phyloP scores from a whole-genome alignment of 2,888 invertebrate species.

The Cryptocheilus praepositus region DNA sequence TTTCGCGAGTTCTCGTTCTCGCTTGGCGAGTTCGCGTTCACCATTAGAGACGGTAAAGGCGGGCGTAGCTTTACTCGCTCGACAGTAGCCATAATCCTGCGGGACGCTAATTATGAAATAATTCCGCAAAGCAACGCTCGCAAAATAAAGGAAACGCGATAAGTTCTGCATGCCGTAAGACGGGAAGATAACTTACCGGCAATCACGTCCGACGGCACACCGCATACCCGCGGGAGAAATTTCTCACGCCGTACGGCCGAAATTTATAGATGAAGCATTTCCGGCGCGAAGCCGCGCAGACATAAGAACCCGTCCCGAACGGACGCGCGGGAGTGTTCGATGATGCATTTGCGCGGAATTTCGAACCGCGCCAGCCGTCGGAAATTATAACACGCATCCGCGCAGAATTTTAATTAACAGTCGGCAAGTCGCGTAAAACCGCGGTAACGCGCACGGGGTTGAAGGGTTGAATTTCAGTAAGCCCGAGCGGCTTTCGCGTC shows the following conservation, averaged over 20 bases:
- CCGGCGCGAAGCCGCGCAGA: neutral
- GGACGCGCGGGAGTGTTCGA: neutral
- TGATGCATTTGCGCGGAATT: neutral
- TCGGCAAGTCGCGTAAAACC: too few relatives aligned
- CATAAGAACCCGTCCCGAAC: too few relatives aligned
- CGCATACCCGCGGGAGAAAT: constrained; percentile 13
- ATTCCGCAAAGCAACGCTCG: too few relatives aligned
- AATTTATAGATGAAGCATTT: constrained; percentile 13
- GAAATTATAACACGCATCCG: too few relatives aligned
- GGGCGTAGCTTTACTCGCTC: neutral
- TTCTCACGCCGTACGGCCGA: neutral
- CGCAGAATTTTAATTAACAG: too few relatives aligned
- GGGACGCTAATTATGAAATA: too few relatives aligned
- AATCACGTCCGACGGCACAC: neutral
- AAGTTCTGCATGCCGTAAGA: neutral
- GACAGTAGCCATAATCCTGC: neutral
- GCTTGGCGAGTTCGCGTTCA: too few relatives aligned
- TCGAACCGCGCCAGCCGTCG: neutral
- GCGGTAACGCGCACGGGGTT: too few relatives aligned
- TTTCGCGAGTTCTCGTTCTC: too few relatives aligned
- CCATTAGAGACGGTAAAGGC: neutral
- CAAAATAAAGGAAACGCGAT: constrained; percentile 1
- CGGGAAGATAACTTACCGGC: constrained; percentile 1
- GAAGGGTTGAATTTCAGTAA: too few relatives aligned
- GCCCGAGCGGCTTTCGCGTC: too few relatives aligned